Evolutionary conservation across 2,888 invertebrate species (phyloP).

Genomic region (Polymixis lichenea): DNA sequence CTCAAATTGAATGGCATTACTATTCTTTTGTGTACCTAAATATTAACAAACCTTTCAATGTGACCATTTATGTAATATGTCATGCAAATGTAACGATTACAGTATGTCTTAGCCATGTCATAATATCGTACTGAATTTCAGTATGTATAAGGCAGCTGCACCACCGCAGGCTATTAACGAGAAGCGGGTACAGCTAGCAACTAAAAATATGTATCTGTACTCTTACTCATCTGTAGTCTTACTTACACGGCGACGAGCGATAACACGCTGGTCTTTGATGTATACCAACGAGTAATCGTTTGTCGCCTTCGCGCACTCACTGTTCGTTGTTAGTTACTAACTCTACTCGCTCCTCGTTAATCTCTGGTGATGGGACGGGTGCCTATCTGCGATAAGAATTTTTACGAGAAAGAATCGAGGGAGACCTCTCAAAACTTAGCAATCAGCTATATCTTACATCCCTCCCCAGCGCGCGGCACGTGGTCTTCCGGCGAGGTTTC

Average conservation of each 20-base stretch:
- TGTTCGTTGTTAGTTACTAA: not conserved
- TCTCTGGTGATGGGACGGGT: not conserved
- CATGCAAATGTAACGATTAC: not conserved
- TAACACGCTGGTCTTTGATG: not conserved
- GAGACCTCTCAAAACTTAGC: not conserved
- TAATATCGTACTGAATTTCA: no score
- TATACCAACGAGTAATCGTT: not conserved
- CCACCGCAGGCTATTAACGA: not conserved
- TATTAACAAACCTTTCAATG: no score
- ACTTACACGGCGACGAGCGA: not conserved
- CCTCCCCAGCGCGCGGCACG: conserved; percentile 81
- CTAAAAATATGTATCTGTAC: not conserved
- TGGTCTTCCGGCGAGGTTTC: conserved; percentile 91
- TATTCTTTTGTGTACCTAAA: no score
- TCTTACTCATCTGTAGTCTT: not conserved
- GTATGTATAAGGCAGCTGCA: not conserved
- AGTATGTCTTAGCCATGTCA: no score
- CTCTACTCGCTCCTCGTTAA: not conserved
- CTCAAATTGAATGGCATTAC: no score
- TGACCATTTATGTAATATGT: not conserved
- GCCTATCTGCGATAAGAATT: not conserved
- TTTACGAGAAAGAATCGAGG: not conserved
- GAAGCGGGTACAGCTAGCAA: not conserved
- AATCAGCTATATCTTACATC: not conserved
- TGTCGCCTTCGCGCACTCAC: not conserved